phyloP scores from a whole-genome alignment of 2,797 vertebrate species.

The Crocidura indochinensis region DNA sequence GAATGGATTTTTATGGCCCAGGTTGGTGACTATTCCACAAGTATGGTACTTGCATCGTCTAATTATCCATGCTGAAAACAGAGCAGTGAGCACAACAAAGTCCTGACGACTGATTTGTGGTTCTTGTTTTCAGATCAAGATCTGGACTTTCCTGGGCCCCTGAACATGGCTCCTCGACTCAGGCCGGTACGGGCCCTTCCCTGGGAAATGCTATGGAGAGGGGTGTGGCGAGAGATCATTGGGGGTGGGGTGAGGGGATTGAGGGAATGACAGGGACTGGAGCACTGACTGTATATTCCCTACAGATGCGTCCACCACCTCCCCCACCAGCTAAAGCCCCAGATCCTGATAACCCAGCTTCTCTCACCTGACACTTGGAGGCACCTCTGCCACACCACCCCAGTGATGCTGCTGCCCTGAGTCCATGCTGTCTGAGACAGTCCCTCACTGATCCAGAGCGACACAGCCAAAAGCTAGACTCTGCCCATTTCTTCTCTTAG shows the following conservation, averaged over 20 bases:
- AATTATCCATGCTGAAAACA: conserved; percentile 51
- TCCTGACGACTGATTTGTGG: conserved; percentile 69
- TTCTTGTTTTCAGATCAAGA: conserved; percentile 79
- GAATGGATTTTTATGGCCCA: conserved; percentile 54
- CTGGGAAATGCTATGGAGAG: conserved; percentile 20
- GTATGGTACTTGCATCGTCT: conserved; percentile 47
- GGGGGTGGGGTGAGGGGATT: background rate
- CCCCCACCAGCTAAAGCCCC: conserved; percentile 87
- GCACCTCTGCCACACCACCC: background rate
- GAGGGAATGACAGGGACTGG: conserved; percentile 43
- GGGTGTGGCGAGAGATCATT: conserved; percentile 33
- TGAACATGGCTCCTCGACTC: conserved; percentile 87
- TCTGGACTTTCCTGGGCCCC: conserved; percentile 82
- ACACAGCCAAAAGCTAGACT: conserved; percentile 69
- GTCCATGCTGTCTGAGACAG: conserved; percentile 69
- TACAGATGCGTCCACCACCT: conserved; percentile 89
- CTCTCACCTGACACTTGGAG: conserved; percentile 82
- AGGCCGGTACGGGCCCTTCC: conserved; percentile 88
- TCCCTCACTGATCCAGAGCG: conserved; percentile 44
- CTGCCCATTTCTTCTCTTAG: conserved; percentile 39
- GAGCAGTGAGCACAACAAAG: conserved; percentile 55
- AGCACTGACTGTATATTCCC: conserved; percentile 62
- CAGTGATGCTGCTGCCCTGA: conserved; percentile 66
- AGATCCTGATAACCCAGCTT: conserved; percentile 77
- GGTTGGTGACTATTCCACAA: conserved; percentile 51